phyloP scores from a whole-genome alignment of 2,113 vertebrate species.

The Thunnus thynnus region DNA sequence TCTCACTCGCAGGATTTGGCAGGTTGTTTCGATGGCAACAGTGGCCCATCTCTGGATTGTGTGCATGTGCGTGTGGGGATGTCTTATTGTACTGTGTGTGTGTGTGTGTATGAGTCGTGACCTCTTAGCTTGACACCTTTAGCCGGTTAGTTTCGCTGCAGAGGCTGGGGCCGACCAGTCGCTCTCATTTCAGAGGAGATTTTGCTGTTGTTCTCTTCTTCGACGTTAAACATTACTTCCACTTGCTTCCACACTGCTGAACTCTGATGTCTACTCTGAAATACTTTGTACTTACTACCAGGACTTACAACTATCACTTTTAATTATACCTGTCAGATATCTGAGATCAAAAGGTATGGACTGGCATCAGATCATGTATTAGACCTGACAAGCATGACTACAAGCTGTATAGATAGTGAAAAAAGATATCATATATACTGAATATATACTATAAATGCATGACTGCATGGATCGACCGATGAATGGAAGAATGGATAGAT shows the following conservation, averaged over 20 bases:
- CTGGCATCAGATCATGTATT: background rate
- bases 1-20: conserved; percentile 81
- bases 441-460: too few relatives aligned
- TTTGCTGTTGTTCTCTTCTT: conserved; percentile 40
- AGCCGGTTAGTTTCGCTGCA: conserved; percentile 75
- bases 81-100: background rate
- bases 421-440: too few relatives aligned
- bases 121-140: conserved; percentile 76
- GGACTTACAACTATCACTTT: background rate
- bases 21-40: conserved; percentile 83
- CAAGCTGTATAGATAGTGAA: background rate
- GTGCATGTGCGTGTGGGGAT: background rate
- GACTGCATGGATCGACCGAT: background rate
- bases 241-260: conserved; percentile 53
- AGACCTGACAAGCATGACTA: background rate
- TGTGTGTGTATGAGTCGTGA: conserved; percentile 47
- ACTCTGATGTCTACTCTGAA: conserved; percentile 23
- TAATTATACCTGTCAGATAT: background rate
- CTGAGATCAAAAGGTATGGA: background rate
- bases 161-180: conserved; percentile 62
- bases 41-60: conserved; percentile 56
- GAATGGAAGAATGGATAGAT: background rate
- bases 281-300: background rate
- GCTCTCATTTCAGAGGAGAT: conserved; percentile 58
- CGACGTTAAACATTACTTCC: conserved; percentile 58